phyloP scores from a whole-genome alignment of 2,888 invertebrate species.

The Quadroppia sp. region DNA sequence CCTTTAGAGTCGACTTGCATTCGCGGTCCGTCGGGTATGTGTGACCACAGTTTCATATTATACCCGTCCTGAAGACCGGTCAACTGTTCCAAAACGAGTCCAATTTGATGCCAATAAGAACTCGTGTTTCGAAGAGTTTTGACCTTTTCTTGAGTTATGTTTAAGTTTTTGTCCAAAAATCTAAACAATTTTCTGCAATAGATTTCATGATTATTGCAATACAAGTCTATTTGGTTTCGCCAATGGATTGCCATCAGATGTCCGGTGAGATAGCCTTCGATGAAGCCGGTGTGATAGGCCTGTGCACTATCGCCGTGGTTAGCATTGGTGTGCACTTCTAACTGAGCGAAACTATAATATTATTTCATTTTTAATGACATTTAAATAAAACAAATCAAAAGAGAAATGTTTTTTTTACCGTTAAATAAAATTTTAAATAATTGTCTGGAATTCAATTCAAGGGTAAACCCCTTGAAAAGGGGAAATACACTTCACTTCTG shows the following conservation, averaged over 20 bases:
- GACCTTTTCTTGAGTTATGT: slow-evolving; percentile 62
- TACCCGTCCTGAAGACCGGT: slow-evolving; percentile 73
- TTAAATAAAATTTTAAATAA: too few relatives aligned
- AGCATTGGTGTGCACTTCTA: slow-evolving; percentile 33
- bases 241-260: slow-evolving; percentile 73
- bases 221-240: slow-evolving; percentile 65
- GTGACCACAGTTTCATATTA: slow-evolving; percentile 53
- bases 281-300: slow-evolving; percentile 77
- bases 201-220: slow-evolving; percentile 56
- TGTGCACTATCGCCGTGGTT: slow-evolving; percentile 71
- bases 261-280: slow-evolving; percentile 77
- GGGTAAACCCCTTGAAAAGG: not conserved
- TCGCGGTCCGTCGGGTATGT: slow-evolving; percentile 50
- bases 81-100: slow-evolving; percentile 70
- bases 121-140: slow-evolving; percentile 55
- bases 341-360: slow-evolving; percentile 20
- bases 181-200: slow-evolving; percentile 64
- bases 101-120: slow-evolving; percentile 77
- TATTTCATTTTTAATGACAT: not conserved
- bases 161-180: slow-evolving; percentile 63
- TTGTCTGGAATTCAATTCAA: slow-evolving; percentile 11
- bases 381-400: not conserved
- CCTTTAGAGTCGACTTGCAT: slow-evolving; percentile 45
- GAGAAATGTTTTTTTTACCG: too few relatives aligned
- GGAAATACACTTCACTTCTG: not conserved